A percentile compares a stretch with the other conserved stretches of the same genome.
Evolutionary conservation across 2,888 invertebrate species (phyloP).

Genomic region (Glomeris marginata): DNA sequence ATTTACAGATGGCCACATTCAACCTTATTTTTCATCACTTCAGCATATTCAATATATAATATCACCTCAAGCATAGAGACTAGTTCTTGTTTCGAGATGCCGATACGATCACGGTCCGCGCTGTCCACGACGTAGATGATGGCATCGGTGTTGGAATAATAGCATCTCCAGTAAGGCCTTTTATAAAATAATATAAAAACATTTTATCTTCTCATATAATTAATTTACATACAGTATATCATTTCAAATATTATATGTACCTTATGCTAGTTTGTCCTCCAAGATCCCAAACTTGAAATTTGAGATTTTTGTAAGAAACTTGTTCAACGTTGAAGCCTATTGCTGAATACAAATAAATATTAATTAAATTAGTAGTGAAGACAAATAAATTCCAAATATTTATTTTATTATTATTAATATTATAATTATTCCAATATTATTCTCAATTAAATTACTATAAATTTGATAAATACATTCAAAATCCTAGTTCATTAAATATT

Average conservation of each 20-base stretch:
- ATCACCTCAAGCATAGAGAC: slow-evolving; percentile 89
- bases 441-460: too few species aligned
- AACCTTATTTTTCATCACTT: neutral
- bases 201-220: neutral
- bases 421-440: too few species aligned
- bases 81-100: slow-evolving; percentile 96
- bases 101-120: slow-evolving; percentile 95
- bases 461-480: too few species aligned
- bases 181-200: slow-evolving; percentile 29
- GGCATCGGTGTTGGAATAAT: slow-evolving; percentile 99
- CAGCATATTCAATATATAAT: too few species aligned
- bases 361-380: neutral
- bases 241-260: too few species aligned
- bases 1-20: neutral
- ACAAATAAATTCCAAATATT: neutral
- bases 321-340: slow-evolving; percentile 99
- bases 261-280: slow-evolving; percentile 98
- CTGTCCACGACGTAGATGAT: slow-evolving; percentile 99
- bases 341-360: slow-evolving; percentile 49
- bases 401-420: neutral
- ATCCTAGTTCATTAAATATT: too few species aligned
- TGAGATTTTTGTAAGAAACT: slow-evolving; percentile 96
- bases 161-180: slow-evolving; percentile 99
- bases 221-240: neutral
- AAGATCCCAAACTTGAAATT: slow-evolving; percentile 97